phyloP scores from a whole-genome alignment of 1,140 invertebrate genomes.

The Papilio glaucus region DNA sequence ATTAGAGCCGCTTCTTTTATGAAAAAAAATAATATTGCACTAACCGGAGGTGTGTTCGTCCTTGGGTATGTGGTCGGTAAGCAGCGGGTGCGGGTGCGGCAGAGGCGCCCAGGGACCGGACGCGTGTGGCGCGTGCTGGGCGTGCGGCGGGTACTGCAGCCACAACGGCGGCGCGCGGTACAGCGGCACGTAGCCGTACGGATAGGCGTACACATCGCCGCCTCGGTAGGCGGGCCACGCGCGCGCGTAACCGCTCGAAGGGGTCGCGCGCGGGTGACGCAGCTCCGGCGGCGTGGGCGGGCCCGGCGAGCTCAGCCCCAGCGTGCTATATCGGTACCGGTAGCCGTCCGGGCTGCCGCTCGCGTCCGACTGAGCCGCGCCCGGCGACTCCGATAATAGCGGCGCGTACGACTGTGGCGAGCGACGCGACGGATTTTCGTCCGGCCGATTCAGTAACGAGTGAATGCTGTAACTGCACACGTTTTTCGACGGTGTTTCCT shows the following conservation, averaged over 20 bases:
- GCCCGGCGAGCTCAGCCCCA: conserved; percentile 58
- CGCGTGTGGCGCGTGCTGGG: conserved; percentile 54
- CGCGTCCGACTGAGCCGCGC: conserved; percentile 69
- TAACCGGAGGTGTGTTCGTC: conserved; percentile 80
- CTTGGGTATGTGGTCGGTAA: conserved; percentile 76
- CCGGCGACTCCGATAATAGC: conserved; percentile 72
- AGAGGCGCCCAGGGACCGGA: conserved; percentile 74
- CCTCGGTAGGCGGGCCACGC: conserved; percentile 40
- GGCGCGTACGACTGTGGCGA: conserved; percentile 68
- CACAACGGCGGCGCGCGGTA: conserved; percentile 49
- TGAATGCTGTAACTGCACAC: conserved; percentile 91
- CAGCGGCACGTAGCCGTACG: conserved; percentile 56
- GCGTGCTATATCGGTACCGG: conserved; percentile 64
- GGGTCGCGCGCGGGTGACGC: conserved; percentile 51
- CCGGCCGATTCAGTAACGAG: conserved; percentile 86
- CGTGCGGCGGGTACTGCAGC: conserved; percentile 67
- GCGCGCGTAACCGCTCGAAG: conserved; percentile 56
- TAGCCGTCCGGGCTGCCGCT: conserved; percentile 72
- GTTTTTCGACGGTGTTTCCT: conserved; percentile 76
- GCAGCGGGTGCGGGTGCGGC: conserved; percentile 72
- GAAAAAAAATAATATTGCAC: background rate
- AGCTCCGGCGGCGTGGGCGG: conserved; percentile 41
- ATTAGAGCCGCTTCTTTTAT: no score
- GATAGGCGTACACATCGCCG: conserved; percentile 59
- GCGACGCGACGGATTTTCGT: conserved; percentile 64